Base-by-base conservation (phyloP, 2,888 invertebrate genomes). In the Monochamus alternatus region DNA sequence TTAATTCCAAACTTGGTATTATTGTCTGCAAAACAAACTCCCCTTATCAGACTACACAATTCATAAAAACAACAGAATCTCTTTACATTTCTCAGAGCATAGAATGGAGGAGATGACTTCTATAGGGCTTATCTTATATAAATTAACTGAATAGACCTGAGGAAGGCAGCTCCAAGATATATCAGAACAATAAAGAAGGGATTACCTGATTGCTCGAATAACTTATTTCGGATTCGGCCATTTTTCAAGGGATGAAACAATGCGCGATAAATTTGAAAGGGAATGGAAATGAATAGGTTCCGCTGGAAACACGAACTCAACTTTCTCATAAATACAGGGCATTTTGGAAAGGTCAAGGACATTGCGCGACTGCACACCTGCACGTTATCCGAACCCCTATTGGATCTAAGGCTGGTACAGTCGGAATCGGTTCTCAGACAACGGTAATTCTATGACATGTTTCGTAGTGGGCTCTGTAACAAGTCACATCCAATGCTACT, bases 141-240 rank as follows among this genome's bases (percentile, higher is more conserved):
- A 64, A 64, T 43, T 64, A 64, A 44, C 55, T 44, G 44, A 64
- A 64, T 44, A 64, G 63, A 64, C 44, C 63, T 44, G 14, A 31
- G 22, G 43, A 14, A 64, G 63, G 38, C 44, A 32, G 43, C 44
- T 44, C 1, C 8, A 44, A 44, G 44, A 64, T 64, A 62, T 31
- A 62, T 62, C 62, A 62, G 31, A 62, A 38, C 62, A 62, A 47
- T 47, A 55, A 55, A n/a, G 55, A 55, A n/a, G 14, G 55, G 55
- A 55, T 55, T 55, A 55, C 55, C n/a, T 55, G 55, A 55, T 55
- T 55, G 55, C 55, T 14, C 55, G n/a, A 55, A 55, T n/a, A 55
- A 55, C n/a, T 55, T 55, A 55, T 55, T 55, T 55, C n/a, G 55
- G n/a, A 55, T n/a, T 22, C 14, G 55, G 55, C n/a, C 55, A 55